phyloP scores from a whole-genome alignment of 1,140 invertebrate genomes.

The Coelopa frigida region DNA sequence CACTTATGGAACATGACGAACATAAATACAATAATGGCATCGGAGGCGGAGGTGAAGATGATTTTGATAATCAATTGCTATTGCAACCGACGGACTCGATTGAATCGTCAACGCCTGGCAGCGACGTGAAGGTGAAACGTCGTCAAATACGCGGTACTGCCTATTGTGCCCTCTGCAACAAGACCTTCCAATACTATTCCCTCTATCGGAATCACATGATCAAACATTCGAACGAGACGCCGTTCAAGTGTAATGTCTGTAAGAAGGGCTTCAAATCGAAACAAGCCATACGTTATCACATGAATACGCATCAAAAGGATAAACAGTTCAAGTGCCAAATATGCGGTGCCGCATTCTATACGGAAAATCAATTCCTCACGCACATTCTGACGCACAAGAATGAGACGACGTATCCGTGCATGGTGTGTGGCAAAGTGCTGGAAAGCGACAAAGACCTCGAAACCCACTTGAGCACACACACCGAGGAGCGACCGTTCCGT shows the following conservation, averaged over 20 bases:
- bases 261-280: slow-evolving; percentile 51
- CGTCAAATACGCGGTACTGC: slow-evolving; percentile 11
- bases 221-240: slow-evolving; percentile 42
- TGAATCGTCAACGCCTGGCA: no score
- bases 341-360: slow-evolving; percentile 40
- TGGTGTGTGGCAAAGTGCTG: slow-evolving; percentile 13
- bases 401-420: slow-evolving; percentile 9
- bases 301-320: slow-evolving; percentile 52
- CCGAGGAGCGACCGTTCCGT: slow-evolving; percentile 44
- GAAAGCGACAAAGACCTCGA: slow-evolving; percentile 6
- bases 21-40: no score
- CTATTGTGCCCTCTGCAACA: slow-evolving; percentile 12
- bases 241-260: slow-evolving; percentile 47
- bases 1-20: no score
- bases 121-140: slow-evolving; percentile 4
- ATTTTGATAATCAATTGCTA: slow-evolving; percentile 8
- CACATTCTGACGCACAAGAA: slow-evolving; percentile 14
- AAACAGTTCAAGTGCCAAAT: slow-evolving; percentile 49
- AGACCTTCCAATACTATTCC: slow-evolving; percentile 16
- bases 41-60: slow-evolving; percentile 1
- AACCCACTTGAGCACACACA: slow-evolving; percentile 38
- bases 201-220: slow-evolving; percentile 18
- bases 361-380: slow-evolving; percentile 9
- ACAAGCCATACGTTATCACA: slow-evolving; percentile 46
- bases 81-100: slow-evolving; percentile 5